Evolutionary conservation across 2,113 vertebrate genomes (phyloP).

Genomic region (Nycticebus coucang): DNA sequence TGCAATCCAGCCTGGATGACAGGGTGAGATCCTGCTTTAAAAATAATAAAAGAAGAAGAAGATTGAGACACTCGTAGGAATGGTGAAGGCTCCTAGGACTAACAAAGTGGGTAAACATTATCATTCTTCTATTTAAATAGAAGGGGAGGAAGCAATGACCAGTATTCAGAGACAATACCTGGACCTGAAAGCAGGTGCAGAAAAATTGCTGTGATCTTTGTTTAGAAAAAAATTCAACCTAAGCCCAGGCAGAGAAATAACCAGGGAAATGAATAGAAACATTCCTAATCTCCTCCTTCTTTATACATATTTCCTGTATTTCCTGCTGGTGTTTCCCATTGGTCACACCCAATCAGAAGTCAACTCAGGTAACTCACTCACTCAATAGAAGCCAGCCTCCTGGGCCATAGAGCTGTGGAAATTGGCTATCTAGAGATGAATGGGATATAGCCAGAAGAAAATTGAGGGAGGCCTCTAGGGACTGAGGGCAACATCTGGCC

Average conservation of each 20-base stretch:
- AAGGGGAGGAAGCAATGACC: not conserved
- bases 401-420: not conserved
- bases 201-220: conserved; percentile 11
- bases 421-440: not conserved
- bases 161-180: not conserved
- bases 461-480: not conserved
- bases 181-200: not conserved
- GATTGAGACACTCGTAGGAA: not conserved
- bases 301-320: not conserved
- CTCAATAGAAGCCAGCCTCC: not conserved
- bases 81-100: not conserved
- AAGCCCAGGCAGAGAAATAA: not conserved
- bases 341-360: not conserved
- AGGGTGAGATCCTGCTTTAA: no score
- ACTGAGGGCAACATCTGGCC: not conserved
- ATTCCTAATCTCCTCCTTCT: not conserved
- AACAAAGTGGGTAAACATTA: not conserved
- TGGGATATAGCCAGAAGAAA: not conserved
- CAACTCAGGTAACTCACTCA: not conserved
- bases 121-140: not conserved
- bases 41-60: not conserved
- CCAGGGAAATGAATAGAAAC: not conserved
- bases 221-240: not conserved
- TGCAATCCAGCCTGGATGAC: no score
- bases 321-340: not conserved